Base-by-base conservation (phyloP, 2,113 vertebrate genomes). In the Burhinus oedicnemus region DNA sequence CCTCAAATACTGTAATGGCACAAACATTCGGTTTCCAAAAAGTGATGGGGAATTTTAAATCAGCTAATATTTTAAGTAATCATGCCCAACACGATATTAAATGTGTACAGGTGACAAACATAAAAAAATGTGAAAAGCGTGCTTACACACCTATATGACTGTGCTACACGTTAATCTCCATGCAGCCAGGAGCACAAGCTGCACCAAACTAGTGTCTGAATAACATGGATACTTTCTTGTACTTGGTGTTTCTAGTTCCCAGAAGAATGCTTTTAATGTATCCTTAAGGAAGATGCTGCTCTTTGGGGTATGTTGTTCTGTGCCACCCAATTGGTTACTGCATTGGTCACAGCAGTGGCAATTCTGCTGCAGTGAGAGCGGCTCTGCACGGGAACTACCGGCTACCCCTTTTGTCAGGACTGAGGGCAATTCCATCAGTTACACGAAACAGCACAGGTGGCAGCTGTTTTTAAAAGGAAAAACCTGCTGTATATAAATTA, bases 91-190 rank as follows among this genome's bases (percentile, higher is more conserved):
- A 42, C 0, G 2, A 47, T 10, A n/a, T 57, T 65, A 62, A 83
- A 27, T 54, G 3, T 20, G 6, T 34, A 61, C 11, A 68, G 12
- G 6, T 27, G 44, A 30, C 29, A 71, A 70, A 62, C 2, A 40
- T 8, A 17, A n/a, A 4, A 13, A 71, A 21, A 5, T 26, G 16
- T 69, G 26, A 42, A 79, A 85, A 54, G 2, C 13, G 19, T 5
- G 1, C 11, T 76, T 76, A 11, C 11, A 42, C 3, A 8, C 5
- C 2, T 32, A 5, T 13, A 20, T 2, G 2, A 52, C 16, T 62
- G 12, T 45, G 17, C 8, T 65, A 9, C 21, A 14, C 11, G 9
- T 8, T 60, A 38, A 47, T 60, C 62, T 45, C 17, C 23, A 8
- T 20, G 8, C 21, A 71, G 5, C 32, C 5, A 5, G 38, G 16